Percentiles rank a stretch among this genome's conserved stretches.
Evolutionary conservation across 2,113 vertebrate species (phyloP).

Genomic region (Propithecus coquereli): DNA sequence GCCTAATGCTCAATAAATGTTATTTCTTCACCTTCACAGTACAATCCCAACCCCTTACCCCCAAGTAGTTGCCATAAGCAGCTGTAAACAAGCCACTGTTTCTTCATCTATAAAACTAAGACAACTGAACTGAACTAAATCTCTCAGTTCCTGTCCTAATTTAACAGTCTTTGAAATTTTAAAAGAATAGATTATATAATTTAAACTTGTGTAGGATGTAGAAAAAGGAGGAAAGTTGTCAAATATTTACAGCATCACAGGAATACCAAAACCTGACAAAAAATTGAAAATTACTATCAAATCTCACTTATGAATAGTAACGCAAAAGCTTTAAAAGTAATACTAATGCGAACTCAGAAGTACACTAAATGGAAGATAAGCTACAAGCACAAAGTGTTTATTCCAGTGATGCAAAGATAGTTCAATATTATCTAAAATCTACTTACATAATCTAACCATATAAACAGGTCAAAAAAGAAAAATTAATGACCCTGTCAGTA

Average conservation of each 20-base stretch:
- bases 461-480: not conserved
- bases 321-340: not conserved
- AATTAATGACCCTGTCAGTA: not conserved
- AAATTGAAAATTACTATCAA: slow-evolving; percentile 8
- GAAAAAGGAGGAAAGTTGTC: not conserved
- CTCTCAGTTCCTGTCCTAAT: not conserved
- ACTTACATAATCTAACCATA: not conserved
- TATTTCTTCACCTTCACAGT: not conserved
- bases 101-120: not conserved
- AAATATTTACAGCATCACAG: not conserved
- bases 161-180: not conserved
- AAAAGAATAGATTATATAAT: not conserved
- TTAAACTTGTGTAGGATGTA: not conserved
- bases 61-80: not conserved
- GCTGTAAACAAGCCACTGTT: not conserved
- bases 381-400: not conserved
- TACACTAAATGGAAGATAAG: not conserved
- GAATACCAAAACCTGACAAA: not conserved
- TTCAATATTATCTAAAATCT: not conserved
- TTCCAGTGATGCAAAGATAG: not conserved
- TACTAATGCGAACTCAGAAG: not conserved
- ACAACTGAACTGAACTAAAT: not conserved
- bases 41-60: not conserved
- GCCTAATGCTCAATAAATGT: not conserved
- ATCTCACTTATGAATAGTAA: not conserved